Evolutionary conservation across 2,888 invertebrate species (phyloP).

Genomic region (Caenorhabditis afra): DNA sequence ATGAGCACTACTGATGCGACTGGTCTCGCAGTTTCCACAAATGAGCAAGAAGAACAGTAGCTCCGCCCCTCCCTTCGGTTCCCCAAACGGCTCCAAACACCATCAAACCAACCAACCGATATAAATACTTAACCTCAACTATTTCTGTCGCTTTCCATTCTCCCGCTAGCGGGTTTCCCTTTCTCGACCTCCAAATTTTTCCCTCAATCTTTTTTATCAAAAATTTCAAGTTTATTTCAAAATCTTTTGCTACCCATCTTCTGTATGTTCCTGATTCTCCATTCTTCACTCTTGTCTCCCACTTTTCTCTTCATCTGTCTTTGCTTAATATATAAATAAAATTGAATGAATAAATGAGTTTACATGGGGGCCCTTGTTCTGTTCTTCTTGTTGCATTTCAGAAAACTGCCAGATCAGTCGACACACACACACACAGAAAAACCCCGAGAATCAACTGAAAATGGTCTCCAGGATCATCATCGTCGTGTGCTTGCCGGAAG

Average conservation of each 20-base stretch:
- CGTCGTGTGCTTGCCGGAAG: conserved; percentile 25
- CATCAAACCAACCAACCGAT: not conserved
- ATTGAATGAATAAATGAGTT: conserved; percentile 20
- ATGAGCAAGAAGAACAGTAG: conserved; percentile 26
- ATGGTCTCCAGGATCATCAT: too few relatives aligned
- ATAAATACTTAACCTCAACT: not conserved
- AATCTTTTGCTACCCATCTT: not conserved
- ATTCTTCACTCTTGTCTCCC: not conserved
- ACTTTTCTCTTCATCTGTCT: conserved; percentile 5
- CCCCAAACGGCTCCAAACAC: conserved; percentile 38
- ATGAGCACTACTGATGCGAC: conserved; percentile 10
- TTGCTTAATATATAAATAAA: conserved; percentile 7
- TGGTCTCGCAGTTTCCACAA: conserved; percentile 27
- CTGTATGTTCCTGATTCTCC: conserved; percentile 10
- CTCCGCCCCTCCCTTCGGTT: conserved; percentile 3
- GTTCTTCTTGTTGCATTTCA: conserved; percentile 1
- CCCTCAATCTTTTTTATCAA: not conserved
- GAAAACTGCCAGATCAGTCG: conserved; percentile 15
- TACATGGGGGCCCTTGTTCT: not conserved
- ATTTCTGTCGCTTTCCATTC: not conserved
- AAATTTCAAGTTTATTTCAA: not conserved
- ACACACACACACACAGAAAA: too few relatives aligned
- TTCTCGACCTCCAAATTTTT: too few relatives aligned
- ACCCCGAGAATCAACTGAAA: too few relatives aligned
- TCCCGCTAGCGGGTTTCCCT: not conserved